These are phyloP conservation scores for Salmo trutta DNA, from an alignment of 2,797 vertebrate genomes.

Conservation along the genomic window DNA sequence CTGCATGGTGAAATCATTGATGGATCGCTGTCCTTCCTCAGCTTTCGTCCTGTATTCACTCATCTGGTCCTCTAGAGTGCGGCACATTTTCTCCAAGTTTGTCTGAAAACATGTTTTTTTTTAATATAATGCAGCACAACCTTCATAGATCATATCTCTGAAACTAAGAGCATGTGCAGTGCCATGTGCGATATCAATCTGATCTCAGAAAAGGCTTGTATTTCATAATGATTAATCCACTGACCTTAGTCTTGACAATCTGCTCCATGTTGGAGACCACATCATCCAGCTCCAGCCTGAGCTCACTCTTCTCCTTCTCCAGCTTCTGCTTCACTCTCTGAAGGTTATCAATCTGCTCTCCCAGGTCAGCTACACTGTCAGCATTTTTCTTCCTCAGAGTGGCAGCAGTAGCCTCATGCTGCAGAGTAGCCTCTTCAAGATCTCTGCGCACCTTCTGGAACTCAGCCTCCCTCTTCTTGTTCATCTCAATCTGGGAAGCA, in stretches of 20 bases:
- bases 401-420: constrained; percentile 73
- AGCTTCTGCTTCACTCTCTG: constrained; percentile 80
- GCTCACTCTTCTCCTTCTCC: constrained; percentile 81
- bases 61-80: constrained; percentile 76
- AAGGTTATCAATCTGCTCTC: constrained; percentile 78
- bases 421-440: constrained; percentile 78
- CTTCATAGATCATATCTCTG: neutral
- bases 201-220: neutral
- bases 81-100: constrained; percentile 77
- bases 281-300: constrained; percentile 76
- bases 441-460: constrained; percentile 79
- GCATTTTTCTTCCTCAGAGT: constrained; percentile 79
- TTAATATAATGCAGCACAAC: neutral
- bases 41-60: constrained; percentile 72
- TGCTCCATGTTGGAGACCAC: constrained; percentile 76
- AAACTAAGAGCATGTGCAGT: neutral
- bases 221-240: neutral
- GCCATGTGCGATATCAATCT: neutral
- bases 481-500: constrained; percentile 78
- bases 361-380: constrained; percentile 73
- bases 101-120: constrained; percentile 46
- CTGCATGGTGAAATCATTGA: constrained; percentile 73
- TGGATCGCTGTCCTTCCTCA: constrained; percentile 72
- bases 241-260: constrained; percentile 53
- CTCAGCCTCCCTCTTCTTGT: constrained; percentile 79